Evolutionary conservation across 2,113 vertebrate species (phyloP).

Genomic region (Galbula dea): DNA sequence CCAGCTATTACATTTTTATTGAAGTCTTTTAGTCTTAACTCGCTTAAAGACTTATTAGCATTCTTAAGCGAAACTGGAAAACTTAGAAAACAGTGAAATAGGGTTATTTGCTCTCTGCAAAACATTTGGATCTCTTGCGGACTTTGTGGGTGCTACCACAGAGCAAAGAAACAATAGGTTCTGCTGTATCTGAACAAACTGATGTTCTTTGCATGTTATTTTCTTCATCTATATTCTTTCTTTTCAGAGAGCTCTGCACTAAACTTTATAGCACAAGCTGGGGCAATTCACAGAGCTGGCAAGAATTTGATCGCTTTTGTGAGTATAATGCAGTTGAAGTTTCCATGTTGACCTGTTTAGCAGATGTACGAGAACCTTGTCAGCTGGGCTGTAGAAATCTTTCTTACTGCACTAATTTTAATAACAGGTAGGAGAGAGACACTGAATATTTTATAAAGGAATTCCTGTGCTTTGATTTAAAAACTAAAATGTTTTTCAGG

Average conservation of each 20-base stretch:
- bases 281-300: conserved; percentile 94
- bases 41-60: neutral
- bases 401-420: conserved; percentile 98
- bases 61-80: neutral
- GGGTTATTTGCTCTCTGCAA: neutral
- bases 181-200: neutral
- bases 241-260: conserved; percentile 88
- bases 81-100: neutral
- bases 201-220: neutral
- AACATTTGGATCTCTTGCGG: neutral
- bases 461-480: conserved; percentile 33
- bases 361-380: conserved; percentile 95
- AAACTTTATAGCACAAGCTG: conserved; percentile 95
- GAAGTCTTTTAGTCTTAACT: neutral
- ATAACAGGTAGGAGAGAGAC: conserved; percentile 88
- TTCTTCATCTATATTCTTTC: neutral
- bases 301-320: conserved; percentile 95
- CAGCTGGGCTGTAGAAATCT: conserved; percentile 97
- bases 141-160: neutral
- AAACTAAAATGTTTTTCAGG: conserved; percentile 11
- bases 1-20: neutral
- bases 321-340: conserved; percentile 93
- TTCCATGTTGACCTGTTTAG: conserved; percentile 93
- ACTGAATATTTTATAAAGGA: conserved; percentile 49
- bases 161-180: neutral